Evolutionary conservation across 2,888 invertebrate genomes (phyloP), one percentile per base, ranked within the genome.

Genomic region (Nowickia ferox): DNA sequence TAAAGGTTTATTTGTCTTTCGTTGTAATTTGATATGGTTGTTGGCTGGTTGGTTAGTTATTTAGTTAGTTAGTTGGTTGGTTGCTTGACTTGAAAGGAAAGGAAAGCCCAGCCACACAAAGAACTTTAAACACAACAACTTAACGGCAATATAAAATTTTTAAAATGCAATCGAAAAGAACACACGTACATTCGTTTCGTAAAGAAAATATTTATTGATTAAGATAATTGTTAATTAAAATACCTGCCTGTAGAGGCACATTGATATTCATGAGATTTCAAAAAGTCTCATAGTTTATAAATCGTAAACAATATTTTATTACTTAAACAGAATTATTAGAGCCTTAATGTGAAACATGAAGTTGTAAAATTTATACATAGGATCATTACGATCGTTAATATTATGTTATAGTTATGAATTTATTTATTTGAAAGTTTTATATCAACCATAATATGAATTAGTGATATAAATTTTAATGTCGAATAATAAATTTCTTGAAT

Each of bases 71-170:
- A n/a, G 74, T 71, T 59, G 59, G 11, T 59, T 74, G 15, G 74
- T 65, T 59, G 59, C 9, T 53, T 75, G 38, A 51, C 17, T 69
- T 68, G 79, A 71, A 72, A 65, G 46, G 79, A 71, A 72, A 65
- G 46, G 38, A 72, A 71, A 57, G 44, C 46, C n/a, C 30, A 30
- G 30, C 30, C 30, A 30, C 30, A 15, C 22, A 15, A 59, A 83
- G 75, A 86, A 83, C 69, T 75, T 78, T 79, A 75, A 69, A 75
- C 71, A 30, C 30, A 30, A 6, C 30, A 85, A 87, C 88, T 86
- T 89, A 91, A 91, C 91, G 91, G 91, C 90, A 88, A 91, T 91
- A 90, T 90, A 88, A 90, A 90, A 90, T 89, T 88, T 88, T 90
- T 91, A 90, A 90, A 90, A 85, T 74, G 79, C 84, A 53, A 86